Evolutionary conservation across 2,888 invertebrate species (phyloP), one percentile per base, ranked within the genome.

Genomic region (Pinctada fucata): DNA sequence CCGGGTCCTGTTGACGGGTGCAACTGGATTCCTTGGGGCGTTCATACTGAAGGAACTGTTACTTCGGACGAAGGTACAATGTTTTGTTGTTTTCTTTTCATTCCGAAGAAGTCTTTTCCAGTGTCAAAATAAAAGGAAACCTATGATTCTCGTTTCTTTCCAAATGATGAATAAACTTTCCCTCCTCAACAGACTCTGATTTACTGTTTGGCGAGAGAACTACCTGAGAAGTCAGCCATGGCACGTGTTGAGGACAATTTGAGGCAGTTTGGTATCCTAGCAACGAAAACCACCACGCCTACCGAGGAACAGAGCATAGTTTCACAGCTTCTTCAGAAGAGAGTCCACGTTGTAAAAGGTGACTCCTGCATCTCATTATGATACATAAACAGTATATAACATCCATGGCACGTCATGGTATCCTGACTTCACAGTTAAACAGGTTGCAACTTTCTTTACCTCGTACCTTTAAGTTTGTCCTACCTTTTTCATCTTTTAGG

Each of bases 1-100:
- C 3, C 86, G 91, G 67, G 90, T 93, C n/a, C 85, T 93, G 47
- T 84, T 93, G 75, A 93, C 93, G 2, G 93, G 93, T 8, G 89
- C 90, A 4, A 92, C 93, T 13, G 93, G 93, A 0, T 93, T 92
- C 82, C 86, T 93, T 5, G 93, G 93, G 13, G 87, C 92, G 4
- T 92, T 92, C 78, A 72, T 93, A 2, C 86, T 93, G 16, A 85
- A 84, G 72, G 91, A 92, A 68, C 86, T 93, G 16, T 85, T 93
- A 3, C 80, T 87, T 16, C 84, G 88, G 16, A 91, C 92, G 47
- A 87, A 90, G 88, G 92, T 92, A 65, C 58, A 47, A 6, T 8
- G 13, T 10, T 58, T 58, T 13, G 58, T 58, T 10, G 31, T 31
- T 31, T 31, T 31, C 31, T 31, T 31, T 31, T 31, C 31, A 1